These are phyloP conservation scores for Nasonovia ribisnigri DNA, from an alignment of 2,888 invertebrate species.

Conservation along the genomic window DNA sequence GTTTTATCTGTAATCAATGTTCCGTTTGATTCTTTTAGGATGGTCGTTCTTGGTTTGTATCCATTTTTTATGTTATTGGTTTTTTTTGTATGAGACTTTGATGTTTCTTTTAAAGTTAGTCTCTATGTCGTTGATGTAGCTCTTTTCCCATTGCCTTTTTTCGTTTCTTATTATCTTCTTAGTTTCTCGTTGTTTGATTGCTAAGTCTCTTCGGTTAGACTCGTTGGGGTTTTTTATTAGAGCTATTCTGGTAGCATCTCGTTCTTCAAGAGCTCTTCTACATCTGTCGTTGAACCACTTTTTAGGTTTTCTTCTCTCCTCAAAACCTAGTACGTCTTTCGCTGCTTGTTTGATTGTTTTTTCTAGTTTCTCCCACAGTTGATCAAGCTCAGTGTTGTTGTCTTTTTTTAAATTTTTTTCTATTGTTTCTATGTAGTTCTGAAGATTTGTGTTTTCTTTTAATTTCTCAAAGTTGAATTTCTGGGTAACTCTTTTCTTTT, in stretches of 20 bases:
- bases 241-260: constrained; percentile 41
- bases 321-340: constrained; percentile 47
- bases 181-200: constrained; percentile 46
- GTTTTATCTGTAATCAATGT: constrained; percentile 46
- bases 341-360: constrained; percentile 51
- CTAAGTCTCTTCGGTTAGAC: constrained; percentile 37
- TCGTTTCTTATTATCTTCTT: constrained; percentile 51
- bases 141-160: constrained; percentile 49
- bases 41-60: constrained; percentile 31
- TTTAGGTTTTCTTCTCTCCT: constrained; percentile 49
- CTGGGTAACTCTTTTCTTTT: constrained; percentile 46
- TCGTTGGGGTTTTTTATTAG: constrained; percentile 46
- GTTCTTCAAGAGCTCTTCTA: constrained; percentile 20
- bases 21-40: constrained; percentile 31
- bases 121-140: constrained; percentile 31
- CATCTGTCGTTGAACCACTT: constrained; percentile 37
- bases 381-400: constrained; percentile 40
- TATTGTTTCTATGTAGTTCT: constrained; percentile 50
- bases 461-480: constrained; percentile 47
- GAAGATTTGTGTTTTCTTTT: constrained; percentile 51
- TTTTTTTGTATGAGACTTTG: constrained; percentile 26
- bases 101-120: not conserved
- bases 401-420: constrained; percentile 36
- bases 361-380: constrained; percentile 44
- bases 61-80: constrained; percentile 22